Base-by-base conservation (phyloP, 2,888 invertebrate genomes). In the Caprella mutica region DNA sequence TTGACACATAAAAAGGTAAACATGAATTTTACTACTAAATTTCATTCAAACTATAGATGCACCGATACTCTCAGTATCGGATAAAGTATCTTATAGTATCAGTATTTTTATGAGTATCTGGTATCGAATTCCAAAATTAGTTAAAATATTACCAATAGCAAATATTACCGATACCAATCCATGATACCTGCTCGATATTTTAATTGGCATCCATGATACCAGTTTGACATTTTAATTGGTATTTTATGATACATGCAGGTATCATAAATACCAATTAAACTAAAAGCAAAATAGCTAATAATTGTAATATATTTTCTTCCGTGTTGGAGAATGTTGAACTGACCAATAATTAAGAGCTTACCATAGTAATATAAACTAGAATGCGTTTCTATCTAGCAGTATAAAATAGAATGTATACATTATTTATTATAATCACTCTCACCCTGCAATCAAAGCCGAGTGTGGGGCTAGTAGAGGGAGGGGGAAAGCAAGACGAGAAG, bases 381-480 rank as follows among this genome's bases (percentile, higher is more conserved):
- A n/a, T n/a, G n/a, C 27, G 19, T 26, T 26, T 26, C 24, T 46
- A 17, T 24, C 9, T 9, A 14, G 17, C 27, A 48, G 12, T n/a
- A 24, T 14, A 12, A 8, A 17, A 27, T 26, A 48, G 12, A 48
- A 27, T 8, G 6, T 42, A 27, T 6, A 29, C 23, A 30, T 9
- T 6, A 12, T 24, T 17, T 19, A 27, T 1, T 14, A 33, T 27
- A 2, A 14, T 12, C 5, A 19, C 3, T 50, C 54, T 46, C 21
- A 63, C 63, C 65, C 65, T 19, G 63, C 58, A 39, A 58, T 52
- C 19, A 65, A 46, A 33, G 65, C 65, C 30, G 65, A 63, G 8
- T 53, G 38, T n/a, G 65, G 65, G 14, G 63, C 63, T 17, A 63
- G 54, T 21, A 61, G 59, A 40, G 59, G 43, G 14, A 65, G 56